Evolutionary conservation across 2,113 vertebrate genomes (phyloP).

Genomic region (Etheostoma cragini): DNA sequence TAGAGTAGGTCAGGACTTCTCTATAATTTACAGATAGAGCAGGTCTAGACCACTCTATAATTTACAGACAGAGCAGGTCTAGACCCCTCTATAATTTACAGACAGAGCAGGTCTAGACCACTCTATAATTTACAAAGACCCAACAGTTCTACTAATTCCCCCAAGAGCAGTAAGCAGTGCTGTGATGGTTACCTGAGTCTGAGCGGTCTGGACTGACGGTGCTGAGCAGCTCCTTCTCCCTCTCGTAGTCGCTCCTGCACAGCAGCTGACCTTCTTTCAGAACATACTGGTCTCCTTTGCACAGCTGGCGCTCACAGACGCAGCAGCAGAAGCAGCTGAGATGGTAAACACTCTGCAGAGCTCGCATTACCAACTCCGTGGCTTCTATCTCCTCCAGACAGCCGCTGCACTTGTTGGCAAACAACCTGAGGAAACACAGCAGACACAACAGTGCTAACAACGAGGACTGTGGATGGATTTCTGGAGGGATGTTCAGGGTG

Average conservation of each 20-base stretch:
- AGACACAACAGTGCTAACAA: neutral
- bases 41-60: no score
- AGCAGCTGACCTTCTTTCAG: slow-evolving; percentile 94
- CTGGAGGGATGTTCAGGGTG: neutral
- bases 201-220: slow-evolving; percentile 90
- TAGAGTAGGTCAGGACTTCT: no score
- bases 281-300: slow-evolving; percentile 93
- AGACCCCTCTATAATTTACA: no score
- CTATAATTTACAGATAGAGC: no score
- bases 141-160: no score
- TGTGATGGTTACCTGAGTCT: slow-evolving; percentile 86
- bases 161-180: no score
- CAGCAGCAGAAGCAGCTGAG: slow-evolving; percentile 96
- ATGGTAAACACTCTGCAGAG: slow-evolving; percentile 93
- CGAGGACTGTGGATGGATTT: neutral
- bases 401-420: slow-evolving; percentile 91
- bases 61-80: no score
- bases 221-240: slow-evolving; percentile 90
- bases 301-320: slow-evolving; percentile 90
- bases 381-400: slow-evolving; percentile 93
- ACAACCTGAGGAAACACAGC: slow-evolving; percentile 84
- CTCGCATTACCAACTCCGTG: slow-evolving; percentile 93
- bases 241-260: slow-evolving; percentile 94
- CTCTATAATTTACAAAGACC: no score
- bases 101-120: no score